Evolutionary conservation across 2,888 invertebrate genomes (phyloP).

Genomic region (Philaethria dido): DNA sequence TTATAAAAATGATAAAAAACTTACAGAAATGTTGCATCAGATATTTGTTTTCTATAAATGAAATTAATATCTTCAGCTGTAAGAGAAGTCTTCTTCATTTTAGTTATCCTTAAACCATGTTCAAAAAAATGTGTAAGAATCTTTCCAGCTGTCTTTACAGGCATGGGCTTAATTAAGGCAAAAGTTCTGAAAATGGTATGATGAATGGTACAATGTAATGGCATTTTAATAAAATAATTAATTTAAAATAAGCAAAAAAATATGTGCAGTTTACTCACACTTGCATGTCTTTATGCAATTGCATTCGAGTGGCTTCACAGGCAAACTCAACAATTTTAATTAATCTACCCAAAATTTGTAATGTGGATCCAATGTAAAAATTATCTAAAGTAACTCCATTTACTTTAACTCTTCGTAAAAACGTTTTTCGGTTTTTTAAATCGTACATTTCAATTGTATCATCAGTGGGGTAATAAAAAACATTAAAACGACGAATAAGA

Average conservation of each 20-base stretch:
- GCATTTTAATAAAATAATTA: background rate
- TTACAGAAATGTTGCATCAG: constrained; percentile 85
- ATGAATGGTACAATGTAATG: background rate
- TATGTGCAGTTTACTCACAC: constrained; percentile 75
- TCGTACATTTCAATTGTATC: constrained; percentile 92
- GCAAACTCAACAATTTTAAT: constrained; percentile 89
- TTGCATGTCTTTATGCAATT: constrained; percentile 85
- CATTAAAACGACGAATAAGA: constrained; percentile 88
- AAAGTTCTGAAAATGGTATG: constrained; percentile 86
- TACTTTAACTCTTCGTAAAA: constrained; percentile 87
- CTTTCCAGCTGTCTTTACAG: constrained; percentile 87
- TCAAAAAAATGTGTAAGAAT: constrained; percentile 88
- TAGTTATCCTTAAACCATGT: constrained; percentile 85
- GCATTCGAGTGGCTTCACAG: constrained; percentile 86
- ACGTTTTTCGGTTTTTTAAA: constrained; percentile 85
- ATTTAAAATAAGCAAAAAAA: background rate
- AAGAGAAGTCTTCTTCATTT: constrained; percentile 89
- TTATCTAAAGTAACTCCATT: constrained; percentile 86
- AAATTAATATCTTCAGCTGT: constrained; percentile 84
- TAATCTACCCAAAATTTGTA: constrained; percentile 89
- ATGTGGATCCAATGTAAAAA: constrained; percentile 89
- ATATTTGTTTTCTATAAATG: constrained; percentile 54
- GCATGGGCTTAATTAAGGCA: constrained; percentile 90
- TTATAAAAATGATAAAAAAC: constrained; percentile 51
- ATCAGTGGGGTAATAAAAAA: constrained; percentile 91